Evolutionary conservation across 2,888 invertebrate species (phyloP).

Genomic region (Apocheima hispidaria): DNA sequence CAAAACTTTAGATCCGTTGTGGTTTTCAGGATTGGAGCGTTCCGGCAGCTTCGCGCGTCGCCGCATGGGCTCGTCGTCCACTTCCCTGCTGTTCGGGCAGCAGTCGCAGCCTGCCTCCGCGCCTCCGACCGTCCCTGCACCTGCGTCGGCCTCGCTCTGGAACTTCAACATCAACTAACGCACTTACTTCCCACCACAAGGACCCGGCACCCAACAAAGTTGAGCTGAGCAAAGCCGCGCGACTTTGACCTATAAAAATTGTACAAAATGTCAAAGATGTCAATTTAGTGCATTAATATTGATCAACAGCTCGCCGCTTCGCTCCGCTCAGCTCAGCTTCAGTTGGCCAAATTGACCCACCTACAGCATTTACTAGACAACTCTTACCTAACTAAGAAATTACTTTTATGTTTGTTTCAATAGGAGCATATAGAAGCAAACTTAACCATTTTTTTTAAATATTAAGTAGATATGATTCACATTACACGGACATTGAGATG

Average conservation of each 20-base stretch:
- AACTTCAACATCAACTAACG: slow-evolving; percentile 61
- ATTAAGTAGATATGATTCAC: background rate
- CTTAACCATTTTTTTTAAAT: background rate
- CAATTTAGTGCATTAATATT: background rate
- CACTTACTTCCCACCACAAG: background rate
- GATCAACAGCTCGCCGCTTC: background rate
- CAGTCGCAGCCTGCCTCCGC: slow-evolving; percentile 40
- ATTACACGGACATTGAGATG: background rate
- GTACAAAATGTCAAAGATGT: background rate
- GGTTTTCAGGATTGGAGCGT: slow-evolving; percentile 56
- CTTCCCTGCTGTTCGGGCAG: slow-evolving; percentile 48
- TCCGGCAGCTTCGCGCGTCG: slow-evolving; percentile 61
- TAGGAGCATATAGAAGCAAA: background rate
- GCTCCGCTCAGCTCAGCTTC: background rate
- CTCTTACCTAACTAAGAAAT: background rate
- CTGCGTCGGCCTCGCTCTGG: slow-evolving; percentile 60
- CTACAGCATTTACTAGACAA: background rate
- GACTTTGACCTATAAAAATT: background rate
- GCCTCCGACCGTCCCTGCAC: slow-evolving; percentile 57
- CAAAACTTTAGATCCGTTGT: background rate
- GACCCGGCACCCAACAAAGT: background rate
- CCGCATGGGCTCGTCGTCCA: slow-evolving; percentile 58
- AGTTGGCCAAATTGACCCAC: background rate
- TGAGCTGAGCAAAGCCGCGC: background rate
- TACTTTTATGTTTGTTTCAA: background rate